Base-by-base conservation (phyloP, 2,113 vertebrate genomes). In the Forbesichthys agassizii region DNA sequence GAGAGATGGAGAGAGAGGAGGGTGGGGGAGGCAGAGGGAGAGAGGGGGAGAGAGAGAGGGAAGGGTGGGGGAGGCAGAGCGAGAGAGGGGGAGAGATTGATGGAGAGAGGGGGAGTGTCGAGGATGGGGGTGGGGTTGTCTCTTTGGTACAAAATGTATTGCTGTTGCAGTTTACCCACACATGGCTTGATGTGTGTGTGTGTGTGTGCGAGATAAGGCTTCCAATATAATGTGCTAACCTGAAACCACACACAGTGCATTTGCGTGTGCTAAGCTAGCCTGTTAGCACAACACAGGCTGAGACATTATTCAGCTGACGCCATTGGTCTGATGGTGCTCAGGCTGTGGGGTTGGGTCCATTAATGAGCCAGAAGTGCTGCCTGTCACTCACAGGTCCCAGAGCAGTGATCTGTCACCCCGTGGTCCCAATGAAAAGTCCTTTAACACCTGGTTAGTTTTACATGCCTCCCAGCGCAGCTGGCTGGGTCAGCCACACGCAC, bases 361-460 rank as follows among this genome's bases (percentile, higher is more conserved):
- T 42, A 42, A 42, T 42, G 36, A 42, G 36, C 36, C 36, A 42
- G 36, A 6, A 42, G 36, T 42, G 36, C 7, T 53, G 75, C 77
- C 78, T 82, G 79, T 77, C 85, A 75, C 80, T 71, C 84, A 79
- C 82, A 61, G 69, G 84, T 86, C 84, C 82, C 55, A 75, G 11
- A 52, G 46, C 77, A 79, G 65, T 88, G 87, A 85, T 91, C 90
- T 90, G 87, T 91, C 90, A 83, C 78, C 68, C 48, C 64, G 27
- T 27, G 27, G 27, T 64, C 67, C 7, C 74, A 91, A 91, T 93
- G 81, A 88, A 92, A 89, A 88, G 83, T 81, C 73, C 76, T 91
- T 90, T 68, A 90, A 86, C 77, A 67, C 88, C 68, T 88, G 82
- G 92, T 92, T 82, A 90, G 87, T 66, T 75, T 82, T 77, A 84